These are phyloP conservation scores for Apotomis turbidana DNA, from an alignment of 2,888 invertebrate species.

Conservation along the genomic window DNA sequence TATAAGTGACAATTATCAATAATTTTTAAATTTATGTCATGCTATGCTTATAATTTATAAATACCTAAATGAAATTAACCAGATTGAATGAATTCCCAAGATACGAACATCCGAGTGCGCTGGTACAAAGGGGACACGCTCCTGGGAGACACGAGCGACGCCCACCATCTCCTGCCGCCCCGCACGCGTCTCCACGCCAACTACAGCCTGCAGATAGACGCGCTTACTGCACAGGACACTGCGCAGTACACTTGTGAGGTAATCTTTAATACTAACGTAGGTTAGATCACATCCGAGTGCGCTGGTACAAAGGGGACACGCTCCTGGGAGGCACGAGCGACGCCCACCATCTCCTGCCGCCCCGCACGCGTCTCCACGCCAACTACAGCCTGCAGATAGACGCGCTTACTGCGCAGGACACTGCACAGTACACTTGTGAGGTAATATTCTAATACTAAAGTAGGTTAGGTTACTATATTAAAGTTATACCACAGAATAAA, in stretches of 20 bases:
- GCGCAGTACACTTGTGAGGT: slow-evolving; percentile 88
- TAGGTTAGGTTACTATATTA: no score
- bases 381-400: slow-evolving; percentile 61
- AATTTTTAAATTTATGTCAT: no score
- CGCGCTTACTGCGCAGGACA: slow-evolving; percentile 82
- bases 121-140: slow-evolving; percentile 88
- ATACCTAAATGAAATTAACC: no score
- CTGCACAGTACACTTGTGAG: slow-evolving; percentile 47
- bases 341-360: slow-evolving; percentile 76
- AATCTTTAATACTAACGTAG: no score
- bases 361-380: slow-evolving; percentile 85
- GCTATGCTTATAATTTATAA: no score
- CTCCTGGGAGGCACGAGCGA: slow-evolving; percentile 86
- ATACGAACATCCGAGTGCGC: slow-evolving; percentile 84
- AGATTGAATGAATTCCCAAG: slow-evolving; percentile 61
- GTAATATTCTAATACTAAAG: not conserved
- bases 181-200: slow-evolving; percentile 87
- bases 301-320: not conserved
- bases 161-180: slow-evolving; percentile 78
- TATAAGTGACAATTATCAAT: no score
- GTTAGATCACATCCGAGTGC: not conserved
- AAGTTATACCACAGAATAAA: no score
- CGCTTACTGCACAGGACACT: slow-evolving; percentile 83
- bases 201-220: slow-evolving; percentile 87
- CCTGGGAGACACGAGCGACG: slow-evolving; percentile 85